Conservation (phyloP, 2,888 invertebrate species). For the Apeira syringaria region DNA sequence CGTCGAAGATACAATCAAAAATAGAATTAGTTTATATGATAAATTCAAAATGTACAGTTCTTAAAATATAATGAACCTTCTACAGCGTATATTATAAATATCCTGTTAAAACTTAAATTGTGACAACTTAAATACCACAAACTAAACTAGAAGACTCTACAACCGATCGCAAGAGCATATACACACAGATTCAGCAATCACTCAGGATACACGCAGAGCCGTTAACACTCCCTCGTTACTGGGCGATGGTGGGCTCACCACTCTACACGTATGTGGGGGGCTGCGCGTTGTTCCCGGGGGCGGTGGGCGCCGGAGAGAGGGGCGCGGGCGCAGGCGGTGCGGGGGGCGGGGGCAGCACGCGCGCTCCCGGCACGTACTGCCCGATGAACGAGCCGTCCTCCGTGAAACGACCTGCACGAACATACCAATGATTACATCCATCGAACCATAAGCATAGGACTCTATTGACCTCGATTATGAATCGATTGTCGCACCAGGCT, state of each 20-base stretch:
- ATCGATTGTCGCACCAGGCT: too few relatives aligned
- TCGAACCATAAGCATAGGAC: too few relatives aligned
- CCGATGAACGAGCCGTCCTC: slow-evolving; percentile 99
- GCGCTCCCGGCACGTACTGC: slow-evolving; percentile 94
- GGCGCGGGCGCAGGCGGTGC: slow-evolving; percentile 44
- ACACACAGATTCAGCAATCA: neutral
- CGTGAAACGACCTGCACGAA: slow-evolving; percentile 91
- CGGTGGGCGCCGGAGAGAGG: slow-evolving; percentile 36
- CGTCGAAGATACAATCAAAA: too few relatives aligned
- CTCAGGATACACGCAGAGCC: neutral
- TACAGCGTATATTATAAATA: too few relatives aligned
- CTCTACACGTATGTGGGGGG: slow-evolving; percentile 62
- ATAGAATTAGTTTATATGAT: too few relatives aligned
- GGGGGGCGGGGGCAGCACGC: slow-evolving; percentile 82
- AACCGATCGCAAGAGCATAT: neutral
- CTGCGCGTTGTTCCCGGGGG: slow-evolving; percentile 22
- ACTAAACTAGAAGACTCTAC: neutral
- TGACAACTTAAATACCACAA: neutral
- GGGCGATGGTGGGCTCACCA: too few relatives aligned
- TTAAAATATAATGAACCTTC: too few relatives aligned
- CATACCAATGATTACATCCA: neutral
- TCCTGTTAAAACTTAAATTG: neutral
- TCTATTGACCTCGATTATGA: too few relatives aligned
- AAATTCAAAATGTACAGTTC: too few relatives aligned
- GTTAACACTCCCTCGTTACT: neutral